Conservation (phyloP, 2,888 invertebrate genomes). For the Ophion ventricosus region DNA sequence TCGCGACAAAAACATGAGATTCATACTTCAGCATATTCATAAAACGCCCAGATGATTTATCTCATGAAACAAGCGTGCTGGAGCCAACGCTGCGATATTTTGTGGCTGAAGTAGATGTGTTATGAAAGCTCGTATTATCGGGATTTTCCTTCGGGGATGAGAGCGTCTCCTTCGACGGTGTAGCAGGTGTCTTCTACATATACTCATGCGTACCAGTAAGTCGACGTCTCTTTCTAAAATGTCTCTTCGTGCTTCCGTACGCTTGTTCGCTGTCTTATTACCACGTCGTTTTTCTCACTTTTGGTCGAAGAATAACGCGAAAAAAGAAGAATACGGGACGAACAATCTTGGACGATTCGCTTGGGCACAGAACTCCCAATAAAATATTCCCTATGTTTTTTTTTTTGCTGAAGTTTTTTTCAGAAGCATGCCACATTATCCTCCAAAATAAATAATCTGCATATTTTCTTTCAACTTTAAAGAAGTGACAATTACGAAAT, state of each 20-base stretch:
- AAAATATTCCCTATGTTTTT: neutral
- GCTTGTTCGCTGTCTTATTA: neutral
- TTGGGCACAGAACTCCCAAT: neutral
- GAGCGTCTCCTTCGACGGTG: conserved; percentile 36
- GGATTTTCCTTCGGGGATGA: conserved; percentile 48
- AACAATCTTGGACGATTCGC: neutral
- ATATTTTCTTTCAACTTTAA: neutral
- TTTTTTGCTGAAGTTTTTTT: neutral
- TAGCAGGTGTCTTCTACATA: conserved; percentile 43
- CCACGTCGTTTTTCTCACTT: neutral
- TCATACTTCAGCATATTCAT: conserved; percentile 64
- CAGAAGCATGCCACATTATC: neutral
- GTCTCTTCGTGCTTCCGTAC: neutral
- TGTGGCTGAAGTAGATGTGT: conserved; percentile 44
- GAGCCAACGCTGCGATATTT: conserved; percentile 57
- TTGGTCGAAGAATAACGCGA: neutral
- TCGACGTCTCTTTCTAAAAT: conserved; percentile 28
- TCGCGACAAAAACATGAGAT: conserved; percentile 48
- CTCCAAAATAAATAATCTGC: neutral
- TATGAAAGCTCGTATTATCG: conserved; percentile 56
- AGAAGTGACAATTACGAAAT: neutral
- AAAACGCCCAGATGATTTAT: conserved; percentile 48
- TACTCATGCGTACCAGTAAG: conserved; percentile 36
- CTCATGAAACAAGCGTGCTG: conserved; percentile 50
- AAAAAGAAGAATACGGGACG: neutral